Conservation (phyloP, 2,113 vertebrate genomes). For the Gracilinanus agilis region DNA sequence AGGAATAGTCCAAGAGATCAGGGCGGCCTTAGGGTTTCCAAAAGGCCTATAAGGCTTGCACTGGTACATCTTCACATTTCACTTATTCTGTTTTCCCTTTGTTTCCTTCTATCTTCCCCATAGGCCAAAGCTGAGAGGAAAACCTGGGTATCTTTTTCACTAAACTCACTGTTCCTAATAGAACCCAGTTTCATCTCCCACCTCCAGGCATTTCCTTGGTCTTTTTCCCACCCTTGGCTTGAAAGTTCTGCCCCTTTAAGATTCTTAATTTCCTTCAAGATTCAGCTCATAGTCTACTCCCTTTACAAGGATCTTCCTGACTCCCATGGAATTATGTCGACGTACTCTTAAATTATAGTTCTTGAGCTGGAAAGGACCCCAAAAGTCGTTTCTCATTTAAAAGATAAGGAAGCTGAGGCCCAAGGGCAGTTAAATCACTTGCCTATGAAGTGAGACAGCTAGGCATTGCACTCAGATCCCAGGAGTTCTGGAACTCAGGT, state of each 20-base stretch:
- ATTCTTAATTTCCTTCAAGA: neutral
- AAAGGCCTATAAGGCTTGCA: neutral
- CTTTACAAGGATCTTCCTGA: neutral
- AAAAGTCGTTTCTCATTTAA: neutral
- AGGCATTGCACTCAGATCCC: neutral
- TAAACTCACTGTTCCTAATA: neutral
- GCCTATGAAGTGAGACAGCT: neutral
- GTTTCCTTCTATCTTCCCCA: neutral
- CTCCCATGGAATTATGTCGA: neutral
- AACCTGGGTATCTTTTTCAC: neutral
- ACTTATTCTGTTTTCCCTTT: neutral
- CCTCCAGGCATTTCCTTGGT: neutral
- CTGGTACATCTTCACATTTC: neutral
- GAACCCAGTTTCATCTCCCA: neutral
- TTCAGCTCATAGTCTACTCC: neutral
- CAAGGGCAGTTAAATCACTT: neutral
- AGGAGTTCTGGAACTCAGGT: neutral
- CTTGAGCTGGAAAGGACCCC: neutral
- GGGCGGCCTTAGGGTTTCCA: neutral
- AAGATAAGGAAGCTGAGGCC: neutral
- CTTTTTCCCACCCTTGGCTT: neutral
- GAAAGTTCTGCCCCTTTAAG: neutral
- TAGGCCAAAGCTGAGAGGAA: neutral
- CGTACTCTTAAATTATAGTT: neutral
- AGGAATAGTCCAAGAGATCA: constrained; percentile 2